phyloP scores from a whole-genome alignment of 2,113 vertebrate genomes.

The Platanista minor region DNA sequence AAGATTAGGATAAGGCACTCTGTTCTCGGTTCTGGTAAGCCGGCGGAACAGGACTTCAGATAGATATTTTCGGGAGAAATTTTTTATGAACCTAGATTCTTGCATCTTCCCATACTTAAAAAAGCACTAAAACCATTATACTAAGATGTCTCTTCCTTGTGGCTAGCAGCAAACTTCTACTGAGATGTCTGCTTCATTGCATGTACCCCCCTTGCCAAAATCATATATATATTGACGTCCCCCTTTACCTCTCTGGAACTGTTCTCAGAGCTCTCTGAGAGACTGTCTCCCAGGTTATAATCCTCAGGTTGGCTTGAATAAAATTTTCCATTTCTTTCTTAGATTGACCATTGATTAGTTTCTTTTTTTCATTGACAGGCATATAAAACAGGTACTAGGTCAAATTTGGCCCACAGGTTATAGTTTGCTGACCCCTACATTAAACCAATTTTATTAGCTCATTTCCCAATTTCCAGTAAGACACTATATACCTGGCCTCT shows the following conservation, averaged over 20 bases:
- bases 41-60: too few relatives aligned
- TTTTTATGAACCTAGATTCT: background rate
- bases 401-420: background rate
- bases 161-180: background rate
- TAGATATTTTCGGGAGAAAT: background rate
- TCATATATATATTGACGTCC: background rate
- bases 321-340: background rate
- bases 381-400: background rate
- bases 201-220: background rate
- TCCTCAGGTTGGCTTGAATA: background rate
- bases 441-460: background rate
- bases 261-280: background rate
- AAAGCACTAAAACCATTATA: background rate
- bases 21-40: background rate
- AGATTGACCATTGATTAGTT: background rate
- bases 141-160: background rate
- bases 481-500: background rate
- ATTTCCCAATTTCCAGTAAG: background rate
- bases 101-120: background rate
- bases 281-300: background rate
- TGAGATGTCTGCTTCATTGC: background rate
- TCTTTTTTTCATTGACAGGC: background rate
- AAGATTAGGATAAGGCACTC: background rate
- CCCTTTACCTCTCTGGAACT: background rate
- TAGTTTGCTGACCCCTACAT: background rate